These are phyloP conservation scores for Phrynosoma blainvillii DNA, from an alignment of 2,113 vertebrate genomes.

Conservation along the genomic window DNA sequence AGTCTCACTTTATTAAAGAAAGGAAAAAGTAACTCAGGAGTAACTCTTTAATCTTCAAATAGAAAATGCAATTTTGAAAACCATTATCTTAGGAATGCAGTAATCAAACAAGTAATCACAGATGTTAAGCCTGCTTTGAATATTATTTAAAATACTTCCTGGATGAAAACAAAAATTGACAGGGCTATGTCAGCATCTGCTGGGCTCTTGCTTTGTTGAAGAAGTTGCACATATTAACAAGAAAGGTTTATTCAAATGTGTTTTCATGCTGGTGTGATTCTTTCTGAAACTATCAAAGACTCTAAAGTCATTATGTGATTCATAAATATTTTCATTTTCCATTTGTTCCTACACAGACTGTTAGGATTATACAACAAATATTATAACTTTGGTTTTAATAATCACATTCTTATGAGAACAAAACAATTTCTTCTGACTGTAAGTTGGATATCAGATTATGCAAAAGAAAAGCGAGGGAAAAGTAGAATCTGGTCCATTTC, in stretches of 20 bases:
- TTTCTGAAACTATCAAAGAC: constrained; percentile 51
- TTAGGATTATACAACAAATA: constrained; percentile 39
- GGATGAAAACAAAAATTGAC: constrained; percentile 60
- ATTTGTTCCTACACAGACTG: constrained; percentile 48
- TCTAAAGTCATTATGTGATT: constrained; percentile 49
- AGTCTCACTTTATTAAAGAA: constrained; percentile 74
- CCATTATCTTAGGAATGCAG: constrained; percentile 69
- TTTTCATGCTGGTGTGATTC: constrained; percentile 44
- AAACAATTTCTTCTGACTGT: not conserved
- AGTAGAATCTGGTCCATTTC: not conserved
- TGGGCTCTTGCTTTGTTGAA: constrained; percentile 54
- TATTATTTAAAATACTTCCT: constrained; percentile 70
- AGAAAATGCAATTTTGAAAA: constrained; percentile 75
- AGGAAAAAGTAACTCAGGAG: constrained; percentile 65
- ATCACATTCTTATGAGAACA: not conserved
- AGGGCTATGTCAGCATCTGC: constrained; percentile 37
- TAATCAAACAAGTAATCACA: constrained; percentile 71
- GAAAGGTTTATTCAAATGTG: constrained; percentile 51
- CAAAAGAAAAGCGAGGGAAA: not conserved
- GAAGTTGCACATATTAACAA: constrained; percentile 37
- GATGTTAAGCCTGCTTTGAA: constrained; percentile 65
- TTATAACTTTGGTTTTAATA: constrained; percentile 29
- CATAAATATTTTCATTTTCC: constrained; percentile 60
- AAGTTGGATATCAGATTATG: not conserved
- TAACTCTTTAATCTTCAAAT: constrained; percentile 75